Conservation (phyloP, 2,888 invertebrate genomes). For the Agonopterix alstromeriana region DNA sequence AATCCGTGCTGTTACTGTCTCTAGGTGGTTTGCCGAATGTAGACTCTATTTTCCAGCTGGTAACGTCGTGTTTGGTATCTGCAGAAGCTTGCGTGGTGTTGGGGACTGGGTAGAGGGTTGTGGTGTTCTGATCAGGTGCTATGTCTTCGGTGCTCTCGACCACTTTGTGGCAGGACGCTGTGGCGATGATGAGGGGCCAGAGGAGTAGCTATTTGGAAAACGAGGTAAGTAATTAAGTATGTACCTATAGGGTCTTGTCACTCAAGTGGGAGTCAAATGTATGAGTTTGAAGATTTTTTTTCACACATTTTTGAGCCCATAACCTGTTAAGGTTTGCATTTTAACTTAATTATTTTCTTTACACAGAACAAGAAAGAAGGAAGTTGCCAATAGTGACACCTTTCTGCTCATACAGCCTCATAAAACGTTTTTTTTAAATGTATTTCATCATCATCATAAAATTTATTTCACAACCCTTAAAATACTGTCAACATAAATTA, state of each 20-base stretch:
- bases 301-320: no score
- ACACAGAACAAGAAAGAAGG: no score
- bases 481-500: no score
- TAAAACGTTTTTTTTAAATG: no score
- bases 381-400: no score
- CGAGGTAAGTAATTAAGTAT: background rate
- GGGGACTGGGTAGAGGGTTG: slow-evolving; percentile 46
- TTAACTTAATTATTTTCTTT: no score
- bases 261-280: no score
- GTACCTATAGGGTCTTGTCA: background rate
- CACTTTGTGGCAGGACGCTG: slow-evolving; percentile 21
- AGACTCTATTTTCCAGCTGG: slow-evolving; percentile 47
- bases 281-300: no score
- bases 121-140: slow-evolving; percentile 32
- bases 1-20: slow-evolving; percentile 17
- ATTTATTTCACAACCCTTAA: no score
- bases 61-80: slow-evolving; percentile 14
- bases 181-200: slow-evolving; percentile 27
- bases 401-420: no score
- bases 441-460: no score
- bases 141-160: slow-evolving; percentile 29
- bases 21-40: slow-evolving; percentile 27
- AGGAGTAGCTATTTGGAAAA: slow-evolving; percentile 25
- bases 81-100: slow-evolving; percentile 2
- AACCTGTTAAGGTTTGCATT: no score